Percentiles rank a stretch among this genome's conserved stretches.
Conservation (phyloP, 2,113 vertebrate species). For the Tragelaphus scriptus region DNA sequence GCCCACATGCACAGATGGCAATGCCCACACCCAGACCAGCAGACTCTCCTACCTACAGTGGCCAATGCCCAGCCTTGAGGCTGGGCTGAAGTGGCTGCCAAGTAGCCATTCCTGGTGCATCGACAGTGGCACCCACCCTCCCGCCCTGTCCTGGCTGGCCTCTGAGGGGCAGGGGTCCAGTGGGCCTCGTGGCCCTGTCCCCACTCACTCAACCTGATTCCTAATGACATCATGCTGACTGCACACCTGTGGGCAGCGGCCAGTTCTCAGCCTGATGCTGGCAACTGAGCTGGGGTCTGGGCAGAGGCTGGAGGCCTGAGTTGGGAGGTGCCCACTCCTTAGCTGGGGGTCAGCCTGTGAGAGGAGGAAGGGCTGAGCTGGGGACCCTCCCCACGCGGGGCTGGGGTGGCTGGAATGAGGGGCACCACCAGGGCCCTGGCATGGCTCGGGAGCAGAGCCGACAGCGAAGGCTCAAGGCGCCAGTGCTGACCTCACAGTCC, state of each 20-base stretch:
- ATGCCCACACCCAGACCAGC: not conserved
- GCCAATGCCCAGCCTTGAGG: not conserved
- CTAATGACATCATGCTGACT: not conserved
- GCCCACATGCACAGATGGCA: not conserved
- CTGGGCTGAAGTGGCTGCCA: not conserved
- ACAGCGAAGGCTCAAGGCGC: not conserved
- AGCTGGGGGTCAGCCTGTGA: not conserved
- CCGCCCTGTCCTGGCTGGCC: not conserved
- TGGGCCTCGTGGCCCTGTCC: not conserved
- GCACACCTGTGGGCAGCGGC: not conserved
- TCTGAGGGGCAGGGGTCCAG: not conserved
- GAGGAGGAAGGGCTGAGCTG: not conserved
- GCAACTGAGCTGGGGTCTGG: not conserved
- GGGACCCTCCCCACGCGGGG: not conserved
- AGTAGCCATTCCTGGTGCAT: not conserved
- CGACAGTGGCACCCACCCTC: not conserved
- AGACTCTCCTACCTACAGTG: not conserved
- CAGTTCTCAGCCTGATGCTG: not conserved
- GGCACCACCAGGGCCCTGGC: not conserved
- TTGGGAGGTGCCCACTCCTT: not conserved
- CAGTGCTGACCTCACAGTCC: not conserved
- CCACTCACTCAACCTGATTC: not conserved
- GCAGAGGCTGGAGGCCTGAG: not conserved
- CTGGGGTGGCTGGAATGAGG: not conserved
- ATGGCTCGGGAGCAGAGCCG: not conserved